Conservation (phyloP, 1,140 invertebrate species). For the Drosophila arawakana region DNA sequence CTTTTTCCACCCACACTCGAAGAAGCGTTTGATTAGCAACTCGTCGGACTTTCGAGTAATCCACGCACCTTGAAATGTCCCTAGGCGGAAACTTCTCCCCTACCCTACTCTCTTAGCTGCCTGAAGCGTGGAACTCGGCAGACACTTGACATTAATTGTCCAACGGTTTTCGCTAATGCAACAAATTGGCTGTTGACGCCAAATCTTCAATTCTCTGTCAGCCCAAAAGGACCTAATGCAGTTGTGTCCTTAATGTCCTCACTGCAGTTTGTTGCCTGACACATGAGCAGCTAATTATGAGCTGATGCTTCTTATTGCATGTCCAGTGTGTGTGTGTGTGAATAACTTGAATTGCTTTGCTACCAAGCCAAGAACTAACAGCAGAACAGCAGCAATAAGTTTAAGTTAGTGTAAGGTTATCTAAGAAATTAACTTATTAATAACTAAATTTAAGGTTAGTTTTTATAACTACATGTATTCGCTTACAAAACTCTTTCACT, state of each 20-base stretch:
- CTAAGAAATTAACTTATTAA: not conserved
- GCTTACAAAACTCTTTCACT: no score
- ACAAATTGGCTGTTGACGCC: constrained; percentile 79
- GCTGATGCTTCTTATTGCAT: constrained; percentile 40
- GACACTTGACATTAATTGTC: constrained; percentile 75
- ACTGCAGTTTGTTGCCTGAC: constrained; percentile 53
- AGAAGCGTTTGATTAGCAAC: constrained; percentile 66
- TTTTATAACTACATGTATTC: no score
- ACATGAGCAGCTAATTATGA: constrained; percentile 76
- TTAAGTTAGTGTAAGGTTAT: constrained; percentile 18
- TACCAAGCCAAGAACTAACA: constrained; percentile 53
- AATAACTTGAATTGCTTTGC: constrained; percentile 20
- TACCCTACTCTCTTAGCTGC: not conserved
- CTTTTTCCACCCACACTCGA: constrained; percentile 48
- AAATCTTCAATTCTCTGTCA: constrained; percentile 67
- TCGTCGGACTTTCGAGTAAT: constrained; percentile 54
- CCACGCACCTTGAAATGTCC: constrained; percentile 39
- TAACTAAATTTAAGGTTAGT: no score
- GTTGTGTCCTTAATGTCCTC: constrained; percentile 9
- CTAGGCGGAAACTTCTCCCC: constrained; percentile 26
- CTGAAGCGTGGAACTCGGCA: not conserved
- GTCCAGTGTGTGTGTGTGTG: constrained; percentile 20
- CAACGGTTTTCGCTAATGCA: constrained; percentile 81
- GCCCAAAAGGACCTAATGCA: constrained; percentile 26
- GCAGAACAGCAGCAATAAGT: constrained; percentile 19